Base-by-base conservation (phyloP, 2,888 invertebrate genomes). In the Oxyscelio sp. region DNA sequence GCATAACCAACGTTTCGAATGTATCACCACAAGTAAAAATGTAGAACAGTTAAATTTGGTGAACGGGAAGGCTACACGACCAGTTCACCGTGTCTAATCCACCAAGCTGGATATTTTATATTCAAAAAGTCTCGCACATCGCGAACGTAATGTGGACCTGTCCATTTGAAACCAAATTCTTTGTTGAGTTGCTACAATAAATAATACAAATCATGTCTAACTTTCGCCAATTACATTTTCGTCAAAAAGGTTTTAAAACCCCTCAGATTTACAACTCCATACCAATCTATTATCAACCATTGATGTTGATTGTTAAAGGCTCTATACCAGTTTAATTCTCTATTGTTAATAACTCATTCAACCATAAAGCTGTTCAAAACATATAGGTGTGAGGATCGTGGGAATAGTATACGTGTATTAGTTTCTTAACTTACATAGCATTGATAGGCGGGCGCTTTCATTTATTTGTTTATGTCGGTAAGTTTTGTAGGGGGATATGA, bases 11-110 rank as follows among this genome's bases (percentile, higher is more conserved):
- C 50, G 22, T 52, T 22, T 65, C 50, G 50, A 9, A 65, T 1
- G 38, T 13, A 65, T 15, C 50, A 50, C 50, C 50, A 50, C 34
- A 50, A 31, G 22, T 31, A 52, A 52, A 65, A 65, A 17, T 50
- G 22, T 2, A 38, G 50, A 15, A 21, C 11, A n/a, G 50, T 65
- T 15, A 65, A 22, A 31, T 50, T 50, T 48, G 34, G 50, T 19
- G 65, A 65, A 3, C 38, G 9, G 2, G n/a, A n/a, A n/a, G n/a
- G n/a, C n/a, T n/a, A n/a, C n/a, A n/a, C n/a, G n/a, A n/a, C n/a
- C n/a, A n/a, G n/a, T n/a, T n/a, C n/a, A n/a, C n/a, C n/a, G n/a
- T n/a, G 65, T 34, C 34, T 11, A 34, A 34, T 34, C 11, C 34
- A 11, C 34, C 34, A 11, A 34, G 4, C 3, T 27, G 27, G 27